Percentiles rank a stretch among this genome's conserved stretches.
Evolutionary conservation across 2,888 invertebrate genomes (phyloP).

Genomic region (Drosophila anomalata): DNA sequence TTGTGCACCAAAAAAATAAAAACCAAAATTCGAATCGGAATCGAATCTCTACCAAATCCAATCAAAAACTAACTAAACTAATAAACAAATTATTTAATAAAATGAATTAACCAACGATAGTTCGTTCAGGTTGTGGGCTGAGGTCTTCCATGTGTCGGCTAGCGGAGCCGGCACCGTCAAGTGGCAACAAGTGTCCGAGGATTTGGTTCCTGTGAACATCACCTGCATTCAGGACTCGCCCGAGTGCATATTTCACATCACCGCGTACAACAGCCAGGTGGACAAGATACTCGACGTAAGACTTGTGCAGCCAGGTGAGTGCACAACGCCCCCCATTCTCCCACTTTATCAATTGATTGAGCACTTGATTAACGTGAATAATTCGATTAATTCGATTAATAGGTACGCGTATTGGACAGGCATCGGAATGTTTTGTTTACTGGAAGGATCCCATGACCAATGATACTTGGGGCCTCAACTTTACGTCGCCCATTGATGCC

Average conservation of each 20-base stretch:
- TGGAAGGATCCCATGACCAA: constrained; percentile 99
- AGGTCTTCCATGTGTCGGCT: constrained; percentile 98
- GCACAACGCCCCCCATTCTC: neutral
- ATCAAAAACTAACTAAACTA: constrained; percentile 26
- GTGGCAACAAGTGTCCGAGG: constrained; percentile 99
- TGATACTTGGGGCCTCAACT: constrained; percentile 99
- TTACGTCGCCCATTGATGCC: constrained; percentile 98
- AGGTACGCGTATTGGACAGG: constrained; percentile 98
- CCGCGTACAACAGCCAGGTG: constrained; percentile 99
- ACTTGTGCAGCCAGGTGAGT: constrained; percentile 96
- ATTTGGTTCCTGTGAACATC: constrained; percentile 99
- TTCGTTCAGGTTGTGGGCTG: constrained; percentile 96
- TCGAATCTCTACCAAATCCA: constrained; percentile 21
- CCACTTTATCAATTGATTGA: neutral
- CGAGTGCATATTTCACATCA: constrained; percentile 98
- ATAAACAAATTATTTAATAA: constrained; percentile 9
- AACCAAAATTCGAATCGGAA: constrained; percentile 25
- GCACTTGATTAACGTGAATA: neutral
- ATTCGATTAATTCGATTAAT: constrained; percentile 65
- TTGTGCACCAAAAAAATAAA: constrained; percentile 18
- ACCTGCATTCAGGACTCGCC: constrained; percentile 98
- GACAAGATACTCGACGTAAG: constrained; percentile 99
- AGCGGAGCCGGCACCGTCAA: constrained; percentile 96
- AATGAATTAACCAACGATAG: constrained; percentile 78
- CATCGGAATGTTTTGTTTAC: constrained; percentile 99